phyloP scores from a whole-genome alignment of 23 tunicate species.

The Phallusia fumigata region DNA sequence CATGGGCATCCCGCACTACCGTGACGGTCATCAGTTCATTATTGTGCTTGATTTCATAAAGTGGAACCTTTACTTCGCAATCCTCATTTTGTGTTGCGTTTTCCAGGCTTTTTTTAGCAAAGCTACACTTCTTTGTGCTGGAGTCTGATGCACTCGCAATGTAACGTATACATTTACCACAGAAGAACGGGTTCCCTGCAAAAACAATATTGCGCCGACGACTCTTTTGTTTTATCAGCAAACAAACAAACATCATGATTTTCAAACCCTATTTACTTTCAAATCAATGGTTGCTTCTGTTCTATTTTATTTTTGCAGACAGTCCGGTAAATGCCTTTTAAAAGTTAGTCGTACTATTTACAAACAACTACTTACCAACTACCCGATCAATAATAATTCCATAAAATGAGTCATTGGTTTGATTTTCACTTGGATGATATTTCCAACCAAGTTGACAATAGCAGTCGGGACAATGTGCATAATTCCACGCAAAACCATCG shows the following conservation, averaged over 20 bases:
- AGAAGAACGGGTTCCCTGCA: not conserved
- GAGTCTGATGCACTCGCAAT: not conserved
- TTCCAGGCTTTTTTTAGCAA: not conserved
- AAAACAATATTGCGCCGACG: not conserved
- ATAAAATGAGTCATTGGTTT: not conserved
- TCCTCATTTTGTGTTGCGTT: not conserved
- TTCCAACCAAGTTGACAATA: not conserved
- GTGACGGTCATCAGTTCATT: not conserved
- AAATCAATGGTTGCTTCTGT: no score
- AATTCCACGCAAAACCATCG: not conserved
- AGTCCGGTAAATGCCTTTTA: no score
- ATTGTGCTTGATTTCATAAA: not conserved
- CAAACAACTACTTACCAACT: not conserved
- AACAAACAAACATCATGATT: no score
- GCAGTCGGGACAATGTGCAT: not conserved
- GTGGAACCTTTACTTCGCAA: not conserved
- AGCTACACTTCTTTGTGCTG: not conserved
- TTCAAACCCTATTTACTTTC: no score
- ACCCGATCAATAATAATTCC: not conserved
- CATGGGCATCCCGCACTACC: not conserved
- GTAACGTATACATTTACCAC: not conserved
- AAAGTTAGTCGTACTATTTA: not conserved
- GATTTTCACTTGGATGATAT: not conserved
- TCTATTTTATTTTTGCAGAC: no score
- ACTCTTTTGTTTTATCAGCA: no score